Percentiles rank a stretch among this genome's conserved stretches.
Evolutionary conservation across 2,113 vertebrate genomes (phyloP).

Genomic region (Cephalopterus ornatus): DNA sequence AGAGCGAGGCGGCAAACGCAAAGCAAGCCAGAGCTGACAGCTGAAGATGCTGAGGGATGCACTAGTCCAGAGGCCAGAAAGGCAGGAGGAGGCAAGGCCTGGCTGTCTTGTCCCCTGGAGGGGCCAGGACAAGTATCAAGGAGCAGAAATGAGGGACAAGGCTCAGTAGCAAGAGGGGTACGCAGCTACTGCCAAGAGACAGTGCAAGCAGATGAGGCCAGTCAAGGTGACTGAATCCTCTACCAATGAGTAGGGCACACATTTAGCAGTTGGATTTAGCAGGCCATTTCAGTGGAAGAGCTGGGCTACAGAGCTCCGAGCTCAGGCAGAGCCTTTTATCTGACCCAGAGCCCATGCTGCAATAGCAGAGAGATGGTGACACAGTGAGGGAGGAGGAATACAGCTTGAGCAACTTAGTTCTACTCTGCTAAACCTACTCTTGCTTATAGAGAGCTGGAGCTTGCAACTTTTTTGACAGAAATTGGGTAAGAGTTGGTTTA

Average conservation of each 20-base stretch:
- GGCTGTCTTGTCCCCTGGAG: neutral
- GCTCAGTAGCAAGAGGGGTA: neutral
- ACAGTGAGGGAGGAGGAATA: neutral
- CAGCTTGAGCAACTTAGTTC: neutral
- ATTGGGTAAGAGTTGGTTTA: neutral
- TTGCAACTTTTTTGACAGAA: neutral
- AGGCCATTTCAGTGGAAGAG: neutral
- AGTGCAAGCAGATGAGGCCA: neutral
- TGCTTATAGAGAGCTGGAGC: neutral
- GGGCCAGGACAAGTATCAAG: neutral
- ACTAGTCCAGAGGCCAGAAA: neutral
- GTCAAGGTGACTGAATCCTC: rapidly evolving
- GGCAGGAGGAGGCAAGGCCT: neutral
- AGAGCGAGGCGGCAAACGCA: neutral
- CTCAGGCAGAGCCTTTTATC: neutral
- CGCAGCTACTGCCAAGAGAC: neutral
- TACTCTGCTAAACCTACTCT: neutral
- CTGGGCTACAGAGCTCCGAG: neutral
- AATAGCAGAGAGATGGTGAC: neutral
- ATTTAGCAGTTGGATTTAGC: neutral
- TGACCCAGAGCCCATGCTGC: neutral
- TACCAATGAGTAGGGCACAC: neutral
- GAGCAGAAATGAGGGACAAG: neutral
- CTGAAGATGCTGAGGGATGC: neutral
- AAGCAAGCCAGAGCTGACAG: neutral